A percentile compares a stretch with the other conserved stretches of the same genome.
These are phyloP conservation scores for Oscheius onirici DNA, from an alignment of 2,888 invertebrate genomes.

Conservation along the genomic window DNA sequence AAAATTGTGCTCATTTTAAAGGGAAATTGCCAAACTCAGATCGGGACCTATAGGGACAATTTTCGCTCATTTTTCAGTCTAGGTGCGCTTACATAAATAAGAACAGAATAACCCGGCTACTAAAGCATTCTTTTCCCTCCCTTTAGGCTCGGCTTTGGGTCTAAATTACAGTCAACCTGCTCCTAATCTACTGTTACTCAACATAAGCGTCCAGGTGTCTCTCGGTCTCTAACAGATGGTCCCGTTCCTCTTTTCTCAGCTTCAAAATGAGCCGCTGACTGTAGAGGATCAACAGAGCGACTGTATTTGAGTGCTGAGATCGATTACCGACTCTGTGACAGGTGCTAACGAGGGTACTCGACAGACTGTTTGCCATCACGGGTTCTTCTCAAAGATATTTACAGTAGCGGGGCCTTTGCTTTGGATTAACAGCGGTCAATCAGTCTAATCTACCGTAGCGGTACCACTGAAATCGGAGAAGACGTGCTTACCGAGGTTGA, in stretches of 20 bases:
- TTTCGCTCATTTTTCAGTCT: too few relatives aligned
- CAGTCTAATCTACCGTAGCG: slow-evolving; percentile 31
- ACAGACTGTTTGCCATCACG: slow-evolving; percentile 20
- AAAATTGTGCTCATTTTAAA: too few relatives aligned
- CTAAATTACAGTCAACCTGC: slow-evolving; percentile 15
- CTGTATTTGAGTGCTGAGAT: slow-evolving; percentile 22
- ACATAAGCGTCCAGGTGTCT: slow-evolving; percentile 26
- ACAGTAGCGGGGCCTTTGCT: slow-evolving; percentile 25
- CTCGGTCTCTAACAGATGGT: slow-evolving; percentile 13
- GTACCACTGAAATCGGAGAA: slow-evolving; percentile 21
- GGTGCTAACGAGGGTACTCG: slow-evolving; percentile 30
- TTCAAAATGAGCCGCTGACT: slow-evolving; percentile 17
- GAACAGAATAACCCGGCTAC: too few relatives aligned
- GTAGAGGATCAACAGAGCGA: slow-evolving; percentile 18
- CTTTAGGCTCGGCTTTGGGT: not conserved
- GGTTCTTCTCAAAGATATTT: slow-evolving; percentile 6
- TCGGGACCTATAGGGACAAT: too few relatives aligned
- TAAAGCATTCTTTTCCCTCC: too few relatives aligned
- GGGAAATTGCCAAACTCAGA: too few relatives aligned
- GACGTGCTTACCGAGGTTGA: slow-evolving; percentile 4
- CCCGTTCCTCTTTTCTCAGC: not conserved
- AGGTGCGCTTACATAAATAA: too few relatives aligned
- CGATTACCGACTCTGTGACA: slow-evolving; percentile 27
- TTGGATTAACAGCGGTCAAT: slow-evolving; percentile 33
- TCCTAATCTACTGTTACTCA: slow-evolving; percentile 25